These are phyloP conservation scores for Xenopus laevis DNA, from an alignment of 2,113 vertebrate species.

Conservation along the genomic window DNA sequence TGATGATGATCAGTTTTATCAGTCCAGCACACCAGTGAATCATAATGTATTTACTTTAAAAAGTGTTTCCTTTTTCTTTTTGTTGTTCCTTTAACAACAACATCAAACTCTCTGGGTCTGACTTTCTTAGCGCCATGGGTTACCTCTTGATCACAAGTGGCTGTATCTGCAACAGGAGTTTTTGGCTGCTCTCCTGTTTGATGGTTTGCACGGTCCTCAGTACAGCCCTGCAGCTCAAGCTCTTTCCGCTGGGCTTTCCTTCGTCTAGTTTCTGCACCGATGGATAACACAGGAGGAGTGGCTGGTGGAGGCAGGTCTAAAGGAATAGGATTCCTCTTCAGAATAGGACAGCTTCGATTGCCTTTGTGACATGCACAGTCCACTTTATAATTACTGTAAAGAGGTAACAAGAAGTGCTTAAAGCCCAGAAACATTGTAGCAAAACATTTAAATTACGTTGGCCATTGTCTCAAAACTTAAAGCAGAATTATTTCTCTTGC, in stretches of 20 bases:
- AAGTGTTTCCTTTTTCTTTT: too few species aligned
- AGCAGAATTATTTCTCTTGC: too few species aligned
- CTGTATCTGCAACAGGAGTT: conserved; percentile 51
- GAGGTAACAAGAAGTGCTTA: conserved; percentile 10
- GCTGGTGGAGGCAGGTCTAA: conserved; percentile 73
- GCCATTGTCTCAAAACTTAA: too few species aligned
- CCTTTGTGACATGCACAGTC: conserved; percentile 98
- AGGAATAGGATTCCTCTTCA: conserved; percentile 89
- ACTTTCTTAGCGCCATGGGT: background rate
- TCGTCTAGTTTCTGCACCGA: conserved; percentile 88
- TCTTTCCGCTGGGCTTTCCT: conserved; percentile 89
- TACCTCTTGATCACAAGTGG: conserved; percentile 84
- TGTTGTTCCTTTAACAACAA: too few species aligned
- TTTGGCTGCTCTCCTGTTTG: conserved; percentile 69
- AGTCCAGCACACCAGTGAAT: too few species aligned
- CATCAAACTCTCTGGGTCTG: too few species aligned
- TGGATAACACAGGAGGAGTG: conserved; percentile 66
- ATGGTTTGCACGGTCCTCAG: conserved; percentile 71
- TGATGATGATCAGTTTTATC: too few species aligned
- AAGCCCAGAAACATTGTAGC: too few species aligned
- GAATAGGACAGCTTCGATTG: conserved; percentile 96
- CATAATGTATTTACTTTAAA: too few species aligned
- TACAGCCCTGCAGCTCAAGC: conserved; percentile 69
- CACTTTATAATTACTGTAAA: conserved; percentile 95
- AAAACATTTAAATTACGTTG: too few species aligned